Evolutionary conservation across 2,888 invertebrate genomes (phyloP), one percentile per base, ranked within the genome.

Genomic region (Xestia rhomboidea): DNA sequence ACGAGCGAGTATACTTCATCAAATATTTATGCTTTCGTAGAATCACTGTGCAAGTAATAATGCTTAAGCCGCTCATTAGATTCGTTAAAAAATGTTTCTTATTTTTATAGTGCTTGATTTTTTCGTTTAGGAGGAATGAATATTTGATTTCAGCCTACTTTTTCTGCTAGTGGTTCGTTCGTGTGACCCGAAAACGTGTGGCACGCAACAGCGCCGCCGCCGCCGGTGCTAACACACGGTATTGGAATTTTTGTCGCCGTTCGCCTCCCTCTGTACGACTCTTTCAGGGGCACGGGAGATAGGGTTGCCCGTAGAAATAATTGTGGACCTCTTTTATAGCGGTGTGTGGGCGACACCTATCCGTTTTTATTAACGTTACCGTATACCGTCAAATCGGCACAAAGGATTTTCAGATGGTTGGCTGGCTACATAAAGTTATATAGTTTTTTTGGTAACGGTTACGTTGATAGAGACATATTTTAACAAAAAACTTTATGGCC

Each of bases 151-250:
- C 84, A 91, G 89, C 89, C 92, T 90, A 92, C 90, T 92, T 92
- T 92, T 91, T 90, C 86, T 83, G 86, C 88, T 89, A 89, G 90
- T 89, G 88, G 89, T 94, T 94, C 95, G 89, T 94, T 94, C 95
- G 95, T 95, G 95, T 87, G 94, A 94, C 94, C 95, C 92, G 87
- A 94, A 95, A 95, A 93, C 92, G 92, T 90, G 91, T 83, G 90
- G 92, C 95, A 95, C 95, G 95, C 95, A 91, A 95, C 88, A 85
- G 89, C 86, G 82, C 83, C 21, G 62, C 83, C 21, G 62, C 60
- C 30, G 62, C 21, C 84, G 82, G 83, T 81, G 89, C 82, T 85
- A 88, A 89, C 90, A 91, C 91, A 90, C 89, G 89, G 90, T 91
- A 93, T 92, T 91, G 93, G 93, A 93, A 93, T 93, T 94, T 93